Percentiles rank a stretch among this genome's conserved stretches.
Evolutionary conservation across 2,888 invertebrate species (phyloP).

Genomic region (Hemicrepidius hirtus): DNA sequence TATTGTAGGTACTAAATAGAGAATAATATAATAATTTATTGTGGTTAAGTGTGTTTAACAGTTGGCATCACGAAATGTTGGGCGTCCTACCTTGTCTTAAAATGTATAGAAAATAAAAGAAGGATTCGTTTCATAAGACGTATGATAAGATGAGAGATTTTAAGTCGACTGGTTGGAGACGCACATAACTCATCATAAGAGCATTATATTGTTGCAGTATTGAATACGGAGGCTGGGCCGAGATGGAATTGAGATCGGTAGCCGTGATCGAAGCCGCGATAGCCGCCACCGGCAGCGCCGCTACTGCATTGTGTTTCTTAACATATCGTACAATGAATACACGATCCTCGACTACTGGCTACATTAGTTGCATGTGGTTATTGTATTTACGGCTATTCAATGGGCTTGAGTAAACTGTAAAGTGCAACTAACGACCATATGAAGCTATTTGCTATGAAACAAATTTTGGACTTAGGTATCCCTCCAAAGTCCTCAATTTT

Average conservation of each 20-base stretch:
- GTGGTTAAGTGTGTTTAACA: constrained; percentile 4
- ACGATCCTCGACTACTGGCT: constrained; percentile 40
- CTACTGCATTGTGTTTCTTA: constrained; percentile 58
- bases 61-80: constrained; percentile 25
- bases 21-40: constrained; percentile 14
- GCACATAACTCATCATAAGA: constrained; percentile 67
- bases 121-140: constrained; percentile 30
- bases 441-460: constrained; percentile 8
- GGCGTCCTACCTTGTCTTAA: constrained; percentile 5
- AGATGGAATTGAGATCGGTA: constrained; percentile 67
- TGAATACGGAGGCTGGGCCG: constrained; percentile 64
- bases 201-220: constrained; percentile 68
- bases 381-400: constrained; percentile 34
- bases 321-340: constrained; percentile 51
- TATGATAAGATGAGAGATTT: constrained; percentile 45
- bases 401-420: constrained; percentile 3
- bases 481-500: neutral
- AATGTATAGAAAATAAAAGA: constrained; percentile 21
- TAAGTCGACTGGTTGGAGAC: constrained; percentile 57
- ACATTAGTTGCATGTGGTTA: constrained; percentile 43
- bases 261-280: constrained; percentile 66
- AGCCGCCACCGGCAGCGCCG: constrained; percentile 64
- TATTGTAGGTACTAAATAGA: constrained; percentile 5
- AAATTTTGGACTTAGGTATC: neutral
- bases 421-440: constrained; percentile 19